A percentile compares a stretch with the other conserved stretches of the same genome.
phyloP scores from a whole-genome alignment of 2,797 vertebrate species.

The Helostoma temminkii region DNA sequence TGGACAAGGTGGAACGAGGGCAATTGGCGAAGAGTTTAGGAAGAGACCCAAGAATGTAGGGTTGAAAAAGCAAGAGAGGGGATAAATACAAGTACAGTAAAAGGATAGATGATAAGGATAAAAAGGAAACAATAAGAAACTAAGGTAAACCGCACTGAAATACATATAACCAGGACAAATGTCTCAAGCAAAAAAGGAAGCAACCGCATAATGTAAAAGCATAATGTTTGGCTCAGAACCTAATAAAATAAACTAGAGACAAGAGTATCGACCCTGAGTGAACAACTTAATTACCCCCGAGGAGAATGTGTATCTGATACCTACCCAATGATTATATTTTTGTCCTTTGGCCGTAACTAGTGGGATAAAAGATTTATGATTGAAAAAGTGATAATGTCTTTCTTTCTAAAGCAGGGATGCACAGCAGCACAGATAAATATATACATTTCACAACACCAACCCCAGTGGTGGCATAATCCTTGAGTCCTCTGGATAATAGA shows the following conservation, averaged over 20 bases:
- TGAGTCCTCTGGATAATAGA: constrained; percentile 56
- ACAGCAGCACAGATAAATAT: constrained; percentile 53
- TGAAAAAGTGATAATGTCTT: constrained; percentile 48
- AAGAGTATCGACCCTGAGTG: constrained; percentile 75
- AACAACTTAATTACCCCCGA: constrained; percentile 82
- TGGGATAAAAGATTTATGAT: constrained; percentile 66
- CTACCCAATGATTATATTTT: constrained; percentile 62
- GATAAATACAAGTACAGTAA: constrained; percentile 65
- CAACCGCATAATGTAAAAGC: constrained; percentile 58
- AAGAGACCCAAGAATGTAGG: constrained; percentile 47
- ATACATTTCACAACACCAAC: constrained; percentile 59
- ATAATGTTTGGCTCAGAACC: constrained; percentile 52
- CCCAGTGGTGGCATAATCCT: constrained; percentile 55
- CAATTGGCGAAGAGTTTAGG: constrained; percentile 76
- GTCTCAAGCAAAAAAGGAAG: constrained; percentile 33
- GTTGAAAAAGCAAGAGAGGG: constrained; percentile 63
- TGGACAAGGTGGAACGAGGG: constrained; percentile 85
- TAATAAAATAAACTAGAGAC: constrained; percentile 77
- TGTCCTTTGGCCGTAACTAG: constrained; percentile 52
- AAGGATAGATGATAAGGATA: constrained; percentile 73
- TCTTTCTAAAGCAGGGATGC: constrained; percentile 26
- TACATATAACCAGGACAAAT: constrained; percentile 59
- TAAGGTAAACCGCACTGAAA: constrained; percentile 67
- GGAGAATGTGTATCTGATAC: constrained; percentile 73
- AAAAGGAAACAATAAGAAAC: constrained; percentile 78